phyloP scores from a whole-genome alignment of 2,113 vertebrate genomes.

The Nyctereutes procyonoides region DNA sequence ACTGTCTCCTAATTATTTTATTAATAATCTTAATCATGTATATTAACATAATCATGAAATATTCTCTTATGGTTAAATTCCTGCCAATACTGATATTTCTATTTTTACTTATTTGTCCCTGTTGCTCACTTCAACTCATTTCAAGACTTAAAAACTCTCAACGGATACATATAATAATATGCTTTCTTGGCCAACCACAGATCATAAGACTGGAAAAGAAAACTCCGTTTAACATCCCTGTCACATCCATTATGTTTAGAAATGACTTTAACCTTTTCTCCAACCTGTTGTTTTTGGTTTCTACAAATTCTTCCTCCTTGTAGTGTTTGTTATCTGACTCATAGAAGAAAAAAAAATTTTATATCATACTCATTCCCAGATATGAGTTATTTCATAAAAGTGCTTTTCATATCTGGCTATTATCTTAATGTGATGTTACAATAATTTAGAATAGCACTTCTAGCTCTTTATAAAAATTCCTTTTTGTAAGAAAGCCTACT shows the following conservation, averaged over 20 bases:
- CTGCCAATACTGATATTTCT: not conserved
- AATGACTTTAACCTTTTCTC: not conserved
- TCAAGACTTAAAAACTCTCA: constrained; percentile 4
- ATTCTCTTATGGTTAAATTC: not conserved
- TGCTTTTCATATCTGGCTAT: not conserved
- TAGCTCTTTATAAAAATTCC: not conserved
- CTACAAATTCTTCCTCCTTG: not conserved
- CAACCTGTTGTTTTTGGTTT: not conserved
- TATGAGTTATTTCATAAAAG: not conserved
- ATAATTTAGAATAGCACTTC: constrained; percentile 9
- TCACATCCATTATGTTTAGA: not conserved
- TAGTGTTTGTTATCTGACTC: not conserved
- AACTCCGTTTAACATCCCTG: not conserved
- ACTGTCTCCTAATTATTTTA: not conserved
- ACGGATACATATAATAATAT: not conserved
- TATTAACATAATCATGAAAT: constrained; percentile 8
- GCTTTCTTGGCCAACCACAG: not conserved
- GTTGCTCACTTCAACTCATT: not conserved
- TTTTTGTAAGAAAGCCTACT: not conserved
- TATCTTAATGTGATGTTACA: not conserved
- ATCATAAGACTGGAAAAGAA: not conserved
- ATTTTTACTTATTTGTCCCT: not conserved
- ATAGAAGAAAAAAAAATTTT: not conserved
- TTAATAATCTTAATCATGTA: not conserved
- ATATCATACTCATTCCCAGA: not conserved